Conservation (phyloP, 2,888 invertebrate species). For the Aleiodes alternator region DNA sequence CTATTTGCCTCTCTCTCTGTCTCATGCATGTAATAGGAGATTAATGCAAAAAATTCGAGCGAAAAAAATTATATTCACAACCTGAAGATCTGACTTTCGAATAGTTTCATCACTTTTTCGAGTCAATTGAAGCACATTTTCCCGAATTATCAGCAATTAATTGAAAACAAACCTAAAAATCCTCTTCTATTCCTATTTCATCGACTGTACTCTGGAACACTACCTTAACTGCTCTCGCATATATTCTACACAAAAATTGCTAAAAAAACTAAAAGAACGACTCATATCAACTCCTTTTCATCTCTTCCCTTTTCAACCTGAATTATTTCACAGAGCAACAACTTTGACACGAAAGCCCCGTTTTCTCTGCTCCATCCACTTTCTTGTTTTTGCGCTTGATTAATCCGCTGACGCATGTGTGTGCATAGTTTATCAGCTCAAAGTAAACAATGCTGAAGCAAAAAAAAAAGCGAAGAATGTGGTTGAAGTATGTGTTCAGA, state of each 20-base stretch:
- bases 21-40: too few relatives aligned
- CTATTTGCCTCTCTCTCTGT: too few relatives aligned
- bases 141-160: too few relatives aligned
- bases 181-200: too few relatives aligned
- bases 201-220: too few relatives aligned
- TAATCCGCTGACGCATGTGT: conserved; percentile 53
- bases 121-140: too few relatives aligned
- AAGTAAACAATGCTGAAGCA: conserved; percentile 19
- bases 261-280: background rate
- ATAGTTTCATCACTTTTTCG: too few relatives aligned
- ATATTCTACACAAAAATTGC: background rate
- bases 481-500: conserved; percentile 20
- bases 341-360: conserved; percentile 71
- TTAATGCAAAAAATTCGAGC: too few relatives aligned
- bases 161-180: too few relatives aligned
- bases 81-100: too few relatives aligned
- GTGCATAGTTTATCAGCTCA: conserved; percentile 21
- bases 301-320: conserved; percentile 44
- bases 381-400: conserved; percentile 67
- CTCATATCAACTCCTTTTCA: conserved; percentile 4
- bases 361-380: conserved; percentile 68
- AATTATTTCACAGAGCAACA: conserved; percentile 58
- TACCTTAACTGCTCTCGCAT: background rate
- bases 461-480: conserved; percentile 36
- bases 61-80: too few relatives aligned